Base-by-base conservation (phyloP, 2,888 invertebrate species). In the Stegophylla sp. region DNA sequence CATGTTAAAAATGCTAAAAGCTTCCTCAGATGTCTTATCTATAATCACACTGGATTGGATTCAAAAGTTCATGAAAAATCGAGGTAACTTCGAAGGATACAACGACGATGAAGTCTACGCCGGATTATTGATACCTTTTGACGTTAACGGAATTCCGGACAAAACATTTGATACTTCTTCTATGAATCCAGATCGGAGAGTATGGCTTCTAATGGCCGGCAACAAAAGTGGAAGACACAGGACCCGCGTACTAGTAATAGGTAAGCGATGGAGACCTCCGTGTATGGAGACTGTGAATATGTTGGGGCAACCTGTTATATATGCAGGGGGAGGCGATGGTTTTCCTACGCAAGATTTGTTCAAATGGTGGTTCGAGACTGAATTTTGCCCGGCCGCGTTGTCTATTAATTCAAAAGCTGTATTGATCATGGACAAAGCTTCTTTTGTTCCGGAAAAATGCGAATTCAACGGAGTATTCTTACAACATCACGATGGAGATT, bases 301-400 rank as follows among this genome's bases (percentile, higher is more conserved):
- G 88, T 83, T 88, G 17, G 88, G 86, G 71, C 88, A 88, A 82
- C 88, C 88, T 9, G 88, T 88, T 4, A 86, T 88, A 15, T 88
- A 88, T 83, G 88, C 88, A 0, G 88, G 88, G 0, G 88, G 87
- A 7, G 88, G 88, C 20, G 86, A 86, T 34, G 88, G 88, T 9
- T 85, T 85, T 1, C 84, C 87, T 2, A 88, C 88, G 0, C 85
- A 86, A 1, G 88, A 88, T 75, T 85, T 88, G 12, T 88, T 88
- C 82, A 85, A 87, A 9, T 88, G 88, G 88, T 88, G 88, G 88
- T 88, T 88, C 75, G 87, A 87, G 74, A 86, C 86, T n/a, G 88
- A 88, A 83, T 88, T 88, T 82, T 87, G 86, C 0, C 87, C 87
- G 0, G 87, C 88, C 0, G 88, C 87, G 0, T 84, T 87, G 83